phyloP scores from a whole-genome alignment of 2,888 invertebrate species.

The Tenthredo notha region DNA sequence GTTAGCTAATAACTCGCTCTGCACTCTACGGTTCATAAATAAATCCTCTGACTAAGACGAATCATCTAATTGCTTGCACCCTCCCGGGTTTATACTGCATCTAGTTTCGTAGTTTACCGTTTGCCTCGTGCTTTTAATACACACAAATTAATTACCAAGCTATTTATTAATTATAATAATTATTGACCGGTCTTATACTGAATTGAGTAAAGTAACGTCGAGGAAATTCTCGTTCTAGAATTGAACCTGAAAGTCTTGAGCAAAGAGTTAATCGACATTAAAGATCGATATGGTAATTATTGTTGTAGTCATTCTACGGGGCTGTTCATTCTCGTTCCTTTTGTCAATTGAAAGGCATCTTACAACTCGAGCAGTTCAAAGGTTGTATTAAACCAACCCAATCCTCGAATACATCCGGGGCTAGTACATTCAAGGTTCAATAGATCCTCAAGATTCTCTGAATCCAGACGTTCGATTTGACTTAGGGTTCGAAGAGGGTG shows the following conservation, averaged over 20 bases:
- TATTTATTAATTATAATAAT: constrained; percentile 44
- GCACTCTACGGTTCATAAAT: constrained; percentile 15
- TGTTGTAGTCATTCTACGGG: background rate
- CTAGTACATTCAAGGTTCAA: constrained; percentile 1
- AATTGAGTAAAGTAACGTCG: background rate
- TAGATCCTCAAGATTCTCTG: background rate
- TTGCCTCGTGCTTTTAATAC: background rate
- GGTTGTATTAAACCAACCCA: background rate
- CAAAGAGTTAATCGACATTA: background rate
- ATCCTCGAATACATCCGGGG: constrained; percentile 17
- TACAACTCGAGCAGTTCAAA: background rate
- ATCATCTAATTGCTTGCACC: constrained; percentile 22
- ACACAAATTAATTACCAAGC: constrained; percentile 14
- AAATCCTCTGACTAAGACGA: constrained; percentile 25
- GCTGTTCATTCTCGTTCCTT: background rate
- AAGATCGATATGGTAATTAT: background rate
- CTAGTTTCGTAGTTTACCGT: constrained; percentile 13
- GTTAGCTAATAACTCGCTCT: background rate
- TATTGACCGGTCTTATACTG: background rate
- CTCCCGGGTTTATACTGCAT: background rate
- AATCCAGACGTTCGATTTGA: constrained; percentile 9
- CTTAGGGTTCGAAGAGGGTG: background rate
- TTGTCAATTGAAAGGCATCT: background rate
- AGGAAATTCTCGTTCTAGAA: background rate
- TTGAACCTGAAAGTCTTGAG: background rate